Evolutionary conservation across 2,113 vertebrate genomes (phyloP).

Genomic region (Gopherus evgoodei): DNA sequence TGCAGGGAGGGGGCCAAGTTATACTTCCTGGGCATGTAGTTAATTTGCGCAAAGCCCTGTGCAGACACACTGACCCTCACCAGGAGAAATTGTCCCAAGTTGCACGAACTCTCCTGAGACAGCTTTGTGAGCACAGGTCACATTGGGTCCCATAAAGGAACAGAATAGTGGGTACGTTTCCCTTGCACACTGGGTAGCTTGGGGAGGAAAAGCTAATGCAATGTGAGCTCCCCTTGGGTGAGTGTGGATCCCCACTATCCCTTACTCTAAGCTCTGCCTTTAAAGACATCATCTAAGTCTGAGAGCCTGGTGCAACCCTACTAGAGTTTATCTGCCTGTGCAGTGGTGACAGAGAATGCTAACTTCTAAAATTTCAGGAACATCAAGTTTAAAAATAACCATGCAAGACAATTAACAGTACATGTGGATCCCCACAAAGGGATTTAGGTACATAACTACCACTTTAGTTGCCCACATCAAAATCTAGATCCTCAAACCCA

Average conservation of each 20-base stretch:
- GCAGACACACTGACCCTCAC: neutral
- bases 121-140: neutral
- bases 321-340: rapidly evolving
- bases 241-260: neutral
- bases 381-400: neutral
- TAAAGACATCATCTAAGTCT: neutral
- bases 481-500: neutral
- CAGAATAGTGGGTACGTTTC: neutral
- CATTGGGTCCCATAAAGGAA: neutral
- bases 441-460: neutral
- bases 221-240: too few species aligned
- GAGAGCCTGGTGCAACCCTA: neutral
- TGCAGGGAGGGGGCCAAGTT: neutral
- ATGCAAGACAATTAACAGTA: neutral
- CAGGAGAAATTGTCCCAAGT: neutral
- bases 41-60: neutral
- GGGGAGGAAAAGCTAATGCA: neutral
- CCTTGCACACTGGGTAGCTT: neutral
- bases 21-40: neutral
- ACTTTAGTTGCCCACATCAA: neutral
- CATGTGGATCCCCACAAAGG: neutral
- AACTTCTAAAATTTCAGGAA: neutral
- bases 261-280: neutral
- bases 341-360: too few species aligned
- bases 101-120: neutral